These are phyloP conservation scores for Euclidia mi DNA, from an alignment of 2,888 invertebrate genomes.

Conservation along the genomic window DNA sequence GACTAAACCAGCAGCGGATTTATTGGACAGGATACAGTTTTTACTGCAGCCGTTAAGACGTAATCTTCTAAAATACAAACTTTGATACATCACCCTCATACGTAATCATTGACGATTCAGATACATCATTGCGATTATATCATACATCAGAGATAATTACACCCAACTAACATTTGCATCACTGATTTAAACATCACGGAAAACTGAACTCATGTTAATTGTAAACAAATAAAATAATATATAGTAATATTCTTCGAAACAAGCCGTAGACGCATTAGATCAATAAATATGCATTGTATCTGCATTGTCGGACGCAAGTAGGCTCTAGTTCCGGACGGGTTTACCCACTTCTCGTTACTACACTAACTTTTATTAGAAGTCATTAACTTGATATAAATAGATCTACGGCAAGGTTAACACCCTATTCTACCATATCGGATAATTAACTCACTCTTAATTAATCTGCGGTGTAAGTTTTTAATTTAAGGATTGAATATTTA, in stretches of 20 bases:
- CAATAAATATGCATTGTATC: slow-evolving; percentile 17
- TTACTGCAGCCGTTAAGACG: slow-evolving; percentile 21
- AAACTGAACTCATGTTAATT: too few species aligned
- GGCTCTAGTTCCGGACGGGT: slow-evolving; percentile 50
- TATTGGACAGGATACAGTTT: slow-evolving; percentile 38
- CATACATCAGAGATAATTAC: slow-evolving; percentile 25
- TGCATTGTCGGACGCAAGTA: slow-evolving; percentile 14
- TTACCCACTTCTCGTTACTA: slow-evolving; percentile 51
- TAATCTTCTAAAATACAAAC: slow-evolving; percentile 34
- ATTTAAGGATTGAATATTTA: slow-evolving; percentile 27
- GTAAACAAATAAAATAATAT: too few species aligned
- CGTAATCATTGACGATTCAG: slow-evolving; percentile 30
- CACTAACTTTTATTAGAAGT: slow-evolving; percentile 46
- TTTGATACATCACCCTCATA: slow-evolving; percentile 20
- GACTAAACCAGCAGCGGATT: slow-evolving; percentile 19
- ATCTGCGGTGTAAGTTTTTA: slow-evolving; percentile 24
- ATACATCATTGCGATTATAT: slow-evolving; percentile 36
- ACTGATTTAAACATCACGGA: too few species aligned
- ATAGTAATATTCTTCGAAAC: slow-evolving; percentile 16
- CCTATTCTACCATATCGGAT: slow-evolving; percentile 39
- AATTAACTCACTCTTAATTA: slow-evolving; percentile 40
- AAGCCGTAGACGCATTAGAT: slow-evolving; percentile 6
- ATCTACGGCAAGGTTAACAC: slow-evolving; percentile 41
- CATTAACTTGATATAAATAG: slow-evolving; percentile 45
- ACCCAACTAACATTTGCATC: background rate